phyloP scores from a whole-genome alignment of 2,113 vertebrate genomes.

The Mobula hypostoma region DNA sequence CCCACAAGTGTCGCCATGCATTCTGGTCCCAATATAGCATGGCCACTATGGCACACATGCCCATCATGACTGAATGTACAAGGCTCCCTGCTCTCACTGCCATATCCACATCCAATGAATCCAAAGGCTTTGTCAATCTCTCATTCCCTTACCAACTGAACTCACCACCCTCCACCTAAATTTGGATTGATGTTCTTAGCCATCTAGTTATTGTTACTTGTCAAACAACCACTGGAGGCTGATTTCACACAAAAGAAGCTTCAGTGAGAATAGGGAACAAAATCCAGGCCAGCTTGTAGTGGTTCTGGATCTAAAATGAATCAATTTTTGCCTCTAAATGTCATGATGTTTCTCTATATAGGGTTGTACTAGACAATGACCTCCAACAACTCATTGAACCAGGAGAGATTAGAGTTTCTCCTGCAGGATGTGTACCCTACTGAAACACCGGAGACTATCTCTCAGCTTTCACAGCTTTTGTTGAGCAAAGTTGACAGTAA shows the following conservation, averaged over 20 bases:
- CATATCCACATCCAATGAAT: background rate
- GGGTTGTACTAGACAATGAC: background rate
- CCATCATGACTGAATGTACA: background rate
- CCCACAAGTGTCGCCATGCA: no score
- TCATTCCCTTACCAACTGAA: background rate
- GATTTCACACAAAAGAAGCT: background rate
- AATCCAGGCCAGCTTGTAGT: background rate
- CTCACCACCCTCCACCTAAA: background rate
- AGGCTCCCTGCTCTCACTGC: no score
- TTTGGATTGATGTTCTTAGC: background rate
- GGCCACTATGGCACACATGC: no score
- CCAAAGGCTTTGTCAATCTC: background rate
- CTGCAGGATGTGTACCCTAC: constrained; percentile 28
- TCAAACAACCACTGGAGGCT: background rate
- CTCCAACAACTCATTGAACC: background rate
- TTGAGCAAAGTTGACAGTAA: constrained; percentile 29
- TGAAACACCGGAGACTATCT: background rate
- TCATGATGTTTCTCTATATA: background rate
- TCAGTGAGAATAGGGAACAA: background rate
- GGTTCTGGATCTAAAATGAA: background rate
- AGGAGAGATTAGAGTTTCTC: background rate
- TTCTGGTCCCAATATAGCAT: no score
- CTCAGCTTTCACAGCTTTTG: background rate
- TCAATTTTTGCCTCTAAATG: no score
- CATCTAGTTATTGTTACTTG: background rate